Evolutionary conservation across 2,113 vertebrate genomes (phyloP).

Genomic region (Chloropsis cyanopogon): DNA sequence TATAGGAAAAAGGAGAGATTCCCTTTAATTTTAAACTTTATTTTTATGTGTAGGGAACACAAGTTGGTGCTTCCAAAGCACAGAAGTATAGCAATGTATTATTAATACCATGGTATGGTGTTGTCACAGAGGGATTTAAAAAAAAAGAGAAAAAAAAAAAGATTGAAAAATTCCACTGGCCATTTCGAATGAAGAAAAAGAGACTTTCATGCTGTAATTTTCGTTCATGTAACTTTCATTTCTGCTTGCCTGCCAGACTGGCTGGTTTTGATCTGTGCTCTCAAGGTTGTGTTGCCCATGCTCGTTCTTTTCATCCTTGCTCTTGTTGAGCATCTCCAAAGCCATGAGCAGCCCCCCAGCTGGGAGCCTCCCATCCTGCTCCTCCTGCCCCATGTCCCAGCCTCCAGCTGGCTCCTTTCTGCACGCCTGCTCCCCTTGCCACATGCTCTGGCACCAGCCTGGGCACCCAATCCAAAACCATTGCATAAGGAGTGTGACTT

Average conservation of each 20-base stretch:
- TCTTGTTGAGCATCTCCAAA: neutral
- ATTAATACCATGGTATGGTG: fast-evolving
- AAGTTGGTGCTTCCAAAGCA: neutral
- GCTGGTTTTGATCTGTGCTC: neutral
- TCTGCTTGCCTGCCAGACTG: neutral
- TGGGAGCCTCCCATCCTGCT: fast-evolving
- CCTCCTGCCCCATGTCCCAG: fast-evolving
- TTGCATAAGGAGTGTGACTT: slow-evolving; percentile 26
- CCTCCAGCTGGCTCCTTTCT: neutral
- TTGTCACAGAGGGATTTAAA: neutral
- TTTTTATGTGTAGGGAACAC: neutral
- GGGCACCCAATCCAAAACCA: neutral
- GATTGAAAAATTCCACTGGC: neutral
- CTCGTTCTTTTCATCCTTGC: neutral
- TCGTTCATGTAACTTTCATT: too few relatives aligned
- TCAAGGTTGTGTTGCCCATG: neutral
- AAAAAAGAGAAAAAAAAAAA: neutral
- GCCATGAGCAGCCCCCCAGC: neutral
- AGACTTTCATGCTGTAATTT: neutral
- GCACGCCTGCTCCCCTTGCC: neutral
- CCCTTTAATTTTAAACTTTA: neutral
- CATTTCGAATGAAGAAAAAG: neutral
- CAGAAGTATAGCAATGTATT: neutral
- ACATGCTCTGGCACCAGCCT: neutral
- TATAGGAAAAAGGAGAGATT: neutral